phyloP scores from a whole-genome alignment of 2,797 vertebrate genomes.

The Tangara arthus region DNA sequence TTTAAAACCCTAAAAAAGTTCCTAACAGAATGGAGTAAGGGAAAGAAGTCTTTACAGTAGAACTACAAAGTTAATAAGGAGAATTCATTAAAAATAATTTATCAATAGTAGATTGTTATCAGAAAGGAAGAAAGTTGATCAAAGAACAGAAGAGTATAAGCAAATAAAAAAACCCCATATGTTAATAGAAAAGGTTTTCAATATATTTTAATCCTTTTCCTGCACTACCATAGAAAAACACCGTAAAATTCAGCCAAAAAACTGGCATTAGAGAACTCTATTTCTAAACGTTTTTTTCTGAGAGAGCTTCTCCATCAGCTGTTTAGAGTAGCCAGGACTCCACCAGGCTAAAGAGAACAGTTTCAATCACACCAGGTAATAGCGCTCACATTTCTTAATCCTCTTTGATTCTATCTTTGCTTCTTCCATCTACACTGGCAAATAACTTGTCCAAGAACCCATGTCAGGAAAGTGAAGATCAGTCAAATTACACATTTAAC shows the following conservation, averaged over 20 bases:
- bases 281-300: neutral
- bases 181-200: neutral
- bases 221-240: neutral
- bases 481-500: neutral
- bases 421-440: neutral
- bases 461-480: neutral
- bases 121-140: neutral
- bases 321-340: neutral
- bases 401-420: neutral
- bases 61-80: neutral
- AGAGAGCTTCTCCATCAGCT: neutral
- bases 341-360: neutral
- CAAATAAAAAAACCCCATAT: neutral
- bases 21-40: neutral
- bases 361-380: neutral
- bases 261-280: neutral
- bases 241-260: neutral
- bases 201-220: neutral
- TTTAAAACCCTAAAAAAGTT: neutral
- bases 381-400: neutral
- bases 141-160: neutral
- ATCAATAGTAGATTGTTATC: neutral
- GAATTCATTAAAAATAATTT: neutral
- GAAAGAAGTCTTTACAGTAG: neutral
- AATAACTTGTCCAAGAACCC: neutral